Base-by-base conservation (phyloP, 2,113 vertebrate species). In the Barbus barbus region DNA sequence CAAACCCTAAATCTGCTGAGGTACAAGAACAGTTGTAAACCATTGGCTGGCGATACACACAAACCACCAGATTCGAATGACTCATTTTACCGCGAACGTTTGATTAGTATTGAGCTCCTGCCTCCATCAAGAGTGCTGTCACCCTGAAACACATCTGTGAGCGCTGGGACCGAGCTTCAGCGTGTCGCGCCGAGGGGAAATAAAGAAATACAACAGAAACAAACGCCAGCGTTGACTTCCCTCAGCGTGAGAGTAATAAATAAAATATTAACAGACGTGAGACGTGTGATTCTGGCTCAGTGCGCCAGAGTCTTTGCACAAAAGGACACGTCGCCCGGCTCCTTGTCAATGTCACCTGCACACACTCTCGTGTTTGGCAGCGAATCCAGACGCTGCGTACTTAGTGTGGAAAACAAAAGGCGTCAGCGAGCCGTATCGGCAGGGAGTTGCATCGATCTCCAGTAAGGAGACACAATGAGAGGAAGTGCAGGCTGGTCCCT, bases 401-500 rank as follows among this genome's bases (percentile, higher is more conserved):
- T n/a, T 71, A 79, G 84, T 26, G 44, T 82, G 84, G 90, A 82
- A 65, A 78, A 90, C 86, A 91, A 91, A 90, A 92, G 83, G 90
- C 89, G 90, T 89, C 86, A 86, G 77, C 90, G 81, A 92, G 90
- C 86, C 83, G 81, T 78, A 87, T 3, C 87, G 91, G 89, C 87
- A 89, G 85, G 89, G 86, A 86, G 77, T 88, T 72, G 83, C 86
- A 93, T 90, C 90, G 90, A 94, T 95, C 92, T 88, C 87, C 89
- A 90, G 90, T 90, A 91, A 93, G 90, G 86, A 93, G 93, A 93
- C 90, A 91, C 82, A 94, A 87, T 83, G 84, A 87, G 75, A 90
- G 53, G 86, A 92, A 90, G 88, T 74, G 78, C 71, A 77, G 90
- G 83, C 84, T 36, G 75, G 76, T 93, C 88, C 88, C 89, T 91